Percentiles rank a stretch among this genome's conserved stretches.
Evolutionary conservation across 2,797 vertebrate genomes (phyloP).

Genomic region (Lacerta bilineata): DNA sequence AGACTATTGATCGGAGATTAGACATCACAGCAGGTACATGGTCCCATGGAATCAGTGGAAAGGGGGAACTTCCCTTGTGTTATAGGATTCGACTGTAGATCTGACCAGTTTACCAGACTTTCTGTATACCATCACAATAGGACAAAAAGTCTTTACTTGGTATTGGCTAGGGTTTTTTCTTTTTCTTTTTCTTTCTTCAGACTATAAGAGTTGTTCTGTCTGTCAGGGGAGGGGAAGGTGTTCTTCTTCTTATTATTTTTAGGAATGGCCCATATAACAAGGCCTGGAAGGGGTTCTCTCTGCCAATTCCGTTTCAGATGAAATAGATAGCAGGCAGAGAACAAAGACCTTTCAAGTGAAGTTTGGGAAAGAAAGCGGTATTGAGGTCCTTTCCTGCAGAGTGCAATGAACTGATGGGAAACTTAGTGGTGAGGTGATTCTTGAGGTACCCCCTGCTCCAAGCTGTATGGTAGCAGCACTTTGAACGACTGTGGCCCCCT

Average conservation of each 20-base stretch:
- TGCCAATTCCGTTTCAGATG: conserved; percentile 7
- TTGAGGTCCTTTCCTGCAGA: not conserved
- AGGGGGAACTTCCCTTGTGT: no score
- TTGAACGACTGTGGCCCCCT: no score
- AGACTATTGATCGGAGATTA: not conserved
- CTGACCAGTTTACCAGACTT: no score
- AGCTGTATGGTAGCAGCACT: no score
- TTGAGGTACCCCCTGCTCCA: no score
- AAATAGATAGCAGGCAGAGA: not conserved
- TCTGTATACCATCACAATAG: no score
- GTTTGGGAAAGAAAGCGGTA: conserved; percentile 34
- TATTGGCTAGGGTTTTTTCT: conserved; percentile 1
- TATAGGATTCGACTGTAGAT: no score
- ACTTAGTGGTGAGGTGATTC: no score
- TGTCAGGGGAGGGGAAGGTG: not conserved
- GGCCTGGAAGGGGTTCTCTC: conserved; percentile 13
- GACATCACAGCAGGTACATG: no score
- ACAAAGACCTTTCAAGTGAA: conserved; percentile 31
- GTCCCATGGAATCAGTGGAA: no score
- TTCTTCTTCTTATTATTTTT: not conserved
- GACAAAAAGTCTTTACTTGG: no score
- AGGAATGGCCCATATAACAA: conserved; percentile 25
- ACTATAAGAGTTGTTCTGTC: not conserved
- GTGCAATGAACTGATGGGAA: no score
- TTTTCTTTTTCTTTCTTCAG: conserved; percentile 36